Conservation (phyloP, 2,888 invertebrate genomes). For the Scaptodrosophila latifasciaeformis region DNA sequence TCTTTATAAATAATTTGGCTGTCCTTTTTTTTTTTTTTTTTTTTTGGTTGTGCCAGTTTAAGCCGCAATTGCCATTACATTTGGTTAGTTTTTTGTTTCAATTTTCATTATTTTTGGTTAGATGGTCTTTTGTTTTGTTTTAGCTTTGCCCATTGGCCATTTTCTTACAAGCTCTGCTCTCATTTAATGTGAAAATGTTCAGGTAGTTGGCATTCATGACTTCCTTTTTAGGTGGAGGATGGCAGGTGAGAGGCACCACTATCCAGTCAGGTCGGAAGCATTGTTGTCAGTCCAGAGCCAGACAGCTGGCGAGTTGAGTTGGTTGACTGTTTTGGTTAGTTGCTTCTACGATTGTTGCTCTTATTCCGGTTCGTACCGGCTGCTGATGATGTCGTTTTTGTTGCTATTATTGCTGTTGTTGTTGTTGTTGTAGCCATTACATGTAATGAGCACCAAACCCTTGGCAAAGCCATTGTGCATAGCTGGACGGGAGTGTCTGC, state of each 20-base stretch:
- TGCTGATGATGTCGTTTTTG: constrained; percentile 34
- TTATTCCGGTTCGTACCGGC: no score
- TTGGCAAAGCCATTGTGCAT: no score
- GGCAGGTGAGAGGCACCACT: no score
- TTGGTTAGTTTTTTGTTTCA: constrained; percentile 2
- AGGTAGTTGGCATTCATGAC: constrained; percentile 56
- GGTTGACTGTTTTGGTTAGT: not conserved
- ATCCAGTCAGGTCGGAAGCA: no score
- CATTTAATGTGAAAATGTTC: constrained; percentile 44
- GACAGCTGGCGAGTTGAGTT: constrained; percentile 10
- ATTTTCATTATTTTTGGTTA: not conserved
- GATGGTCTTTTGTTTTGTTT: not conserved
- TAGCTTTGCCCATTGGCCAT: constrained; percentile 18
- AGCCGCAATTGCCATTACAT: no score
- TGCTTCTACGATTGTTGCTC: constrained; percentile 20
- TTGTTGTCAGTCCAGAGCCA: constrained; percentile 37
- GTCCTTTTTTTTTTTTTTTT: no score
- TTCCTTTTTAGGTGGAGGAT: no score
- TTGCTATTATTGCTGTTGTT: no score
- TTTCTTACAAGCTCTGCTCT: constrained; percentile 18
- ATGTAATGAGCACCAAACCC: constrained; percentile 58
- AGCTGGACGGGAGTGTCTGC: no score
- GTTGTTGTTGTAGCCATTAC: constrained; percentile 52
- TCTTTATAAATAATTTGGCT: no score
- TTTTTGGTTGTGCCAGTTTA: no score